These are phyloP conservation scores for Mantis religiosa DNA, from an alignment of 2,888 invertebrate species.

Conservation along the genomic window DNA sequence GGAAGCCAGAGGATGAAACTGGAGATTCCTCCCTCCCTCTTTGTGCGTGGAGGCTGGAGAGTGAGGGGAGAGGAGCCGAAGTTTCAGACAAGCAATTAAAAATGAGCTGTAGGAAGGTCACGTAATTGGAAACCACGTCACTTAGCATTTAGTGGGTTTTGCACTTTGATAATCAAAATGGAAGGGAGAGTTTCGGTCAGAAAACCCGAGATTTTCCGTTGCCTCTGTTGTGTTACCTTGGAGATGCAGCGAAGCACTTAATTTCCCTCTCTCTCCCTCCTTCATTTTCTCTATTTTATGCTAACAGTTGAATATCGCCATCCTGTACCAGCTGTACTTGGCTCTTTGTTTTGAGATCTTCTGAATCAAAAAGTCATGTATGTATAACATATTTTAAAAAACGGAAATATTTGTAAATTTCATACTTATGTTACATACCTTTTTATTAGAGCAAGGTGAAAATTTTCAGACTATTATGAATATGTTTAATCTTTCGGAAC, in stretches of 20 bases:
- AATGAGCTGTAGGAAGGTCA: background rate
- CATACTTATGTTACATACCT: too few relatives aligned
- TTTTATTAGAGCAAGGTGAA: too few relatives aligned
- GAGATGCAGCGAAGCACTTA: background rate
- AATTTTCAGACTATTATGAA: too few relatives aligned
- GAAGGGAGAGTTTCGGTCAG: background rate
- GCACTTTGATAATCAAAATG: background rate
- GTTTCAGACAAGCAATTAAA: constrained; percentile 20
- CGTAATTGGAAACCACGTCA: background rate
- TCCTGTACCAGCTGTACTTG: too few relatives aligned
- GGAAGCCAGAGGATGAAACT: constrained; percentile 12
- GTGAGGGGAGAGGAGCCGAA: constrained; percentile 2
- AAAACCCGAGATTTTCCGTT: background rate
- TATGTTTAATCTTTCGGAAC: too few relatives aligned
- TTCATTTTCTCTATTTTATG: too few relatives aligned
- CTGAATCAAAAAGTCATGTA: too few relatives aligned
- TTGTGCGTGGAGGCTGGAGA: background rate
- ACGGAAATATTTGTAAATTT: too few relatives aligned
- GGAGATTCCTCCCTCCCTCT: background rate
- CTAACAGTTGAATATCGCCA: too few relatives aligned
- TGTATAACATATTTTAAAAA: too few relatives aligned
- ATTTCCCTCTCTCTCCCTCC: background rate
- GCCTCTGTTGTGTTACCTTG: background rate
- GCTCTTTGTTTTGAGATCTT: too few relatives aligned
- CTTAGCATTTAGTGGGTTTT: background rate